Evolutionary conservation across 1,140 invertebrate genomes (phyloP), one percentile per base, ranked within the genome.

Genomic region (Sitophilus oryzae): DNA sequence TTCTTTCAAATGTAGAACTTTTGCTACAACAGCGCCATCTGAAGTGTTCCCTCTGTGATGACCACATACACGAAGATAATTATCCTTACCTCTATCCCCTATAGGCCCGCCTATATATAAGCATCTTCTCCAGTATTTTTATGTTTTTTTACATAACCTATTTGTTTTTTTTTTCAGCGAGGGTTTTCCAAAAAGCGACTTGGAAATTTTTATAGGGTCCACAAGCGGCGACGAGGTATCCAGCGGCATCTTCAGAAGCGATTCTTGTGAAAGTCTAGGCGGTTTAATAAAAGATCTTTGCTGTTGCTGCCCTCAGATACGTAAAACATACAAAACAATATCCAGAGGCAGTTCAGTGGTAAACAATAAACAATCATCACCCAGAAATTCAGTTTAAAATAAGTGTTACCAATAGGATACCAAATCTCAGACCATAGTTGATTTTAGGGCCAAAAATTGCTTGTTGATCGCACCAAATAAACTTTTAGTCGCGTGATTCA

Each of bases 181-280:
- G 22, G 91, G 91, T 2, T 93, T 93, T 65, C 91, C 91, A 4
- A 85, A 89, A 58, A 91, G 82, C 68, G 86, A 89, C 73, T 73
- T 95, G 42, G 84, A 88, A 59, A 76, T 79, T 40, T 93, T 93
- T 66, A 83, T 93, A 18, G 82, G 82, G 1, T 78, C 81, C 4
- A 76, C 77, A 0, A 81, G 77, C 40, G 73, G 77, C 4, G 84
- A 86, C 19, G 86, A 88, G 50, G 77, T 86, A 0, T 86, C 83
- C 0, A 86, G 84, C 21, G 85, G 85, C 6, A 71, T 83, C 16
- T 88, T 82, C 64, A 73, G 78, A 51, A 74, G 76, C 9, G 79
- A 82, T 40, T 74, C 71, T 3, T 69, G 71, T 54, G 73, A 74
- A 51, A 74, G 75, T 63, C 70, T 77, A 19, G 53, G 70, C 22